Evolutionary conservation across 2,113 vertebrate species (phyloP).

Genomic region (Caretta caretta): DNA sequence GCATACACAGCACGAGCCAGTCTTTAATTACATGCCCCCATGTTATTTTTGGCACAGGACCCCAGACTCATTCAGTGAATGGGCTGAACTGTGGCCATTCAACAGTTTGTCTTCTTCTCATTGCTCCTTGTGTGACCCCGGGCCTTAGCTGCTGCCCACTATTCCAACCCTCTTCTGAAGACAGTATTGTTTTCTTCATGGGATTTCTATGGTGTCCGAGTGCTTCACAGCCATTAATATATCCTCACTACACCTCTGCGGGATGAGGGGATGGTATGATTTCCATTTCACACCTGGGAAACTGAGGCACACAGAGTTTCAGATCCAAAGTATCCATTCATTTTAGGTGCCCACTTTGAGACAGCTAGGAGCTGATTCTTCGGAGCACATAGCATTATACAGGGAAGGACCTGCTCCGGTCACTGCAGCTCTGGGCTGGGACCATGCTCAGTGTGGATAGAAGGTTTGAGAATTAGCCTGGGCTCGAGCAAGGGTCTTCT

Average conservation of each 20-base stretch:
- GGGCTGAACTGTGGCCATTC: not conserved
- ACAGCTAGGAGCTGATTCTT: not conserved
- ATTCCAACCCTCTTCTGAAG: not conserved
- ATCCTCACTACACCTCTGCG: accelerated
- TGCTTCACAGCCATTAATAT: not conserved
- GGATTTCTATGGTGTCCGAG: not conserved
- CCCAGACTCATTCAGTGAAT: not conserved
- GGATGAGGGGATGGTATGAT: not conserved
- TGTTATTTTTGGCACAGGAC: not conserved
- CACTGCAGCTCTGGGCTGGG: too few species aligned
- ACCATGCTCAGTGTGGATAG: too few species aligned
- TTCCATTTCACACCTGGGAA: not conserved
- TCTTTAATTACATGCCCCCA: not conserved
- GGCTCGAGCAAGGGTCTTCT: too few species aligned
- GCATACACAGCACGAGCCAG: not conserved
- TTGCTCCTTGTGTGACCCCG: not conserved
- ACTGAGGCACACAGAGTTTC: not conserved
- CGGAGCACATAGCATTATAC: not conserved
- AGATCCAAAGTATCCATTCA: not conserved
- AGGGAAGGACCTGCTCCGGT: not conserved
- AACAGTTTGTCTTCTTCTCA: not conserved
- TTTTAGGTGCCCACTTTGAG: not conserved
- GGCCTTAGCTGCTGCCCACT: not conserved
- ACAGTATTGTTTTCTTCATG: not conserved
- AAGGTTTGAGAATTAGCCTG: too few species aligned